These are phyloP conservation scores for Stichopus horrens DNA, from an alignment of 53 echinoderm and acorn worm genomes.

Conservation along the genomic window DNA sequence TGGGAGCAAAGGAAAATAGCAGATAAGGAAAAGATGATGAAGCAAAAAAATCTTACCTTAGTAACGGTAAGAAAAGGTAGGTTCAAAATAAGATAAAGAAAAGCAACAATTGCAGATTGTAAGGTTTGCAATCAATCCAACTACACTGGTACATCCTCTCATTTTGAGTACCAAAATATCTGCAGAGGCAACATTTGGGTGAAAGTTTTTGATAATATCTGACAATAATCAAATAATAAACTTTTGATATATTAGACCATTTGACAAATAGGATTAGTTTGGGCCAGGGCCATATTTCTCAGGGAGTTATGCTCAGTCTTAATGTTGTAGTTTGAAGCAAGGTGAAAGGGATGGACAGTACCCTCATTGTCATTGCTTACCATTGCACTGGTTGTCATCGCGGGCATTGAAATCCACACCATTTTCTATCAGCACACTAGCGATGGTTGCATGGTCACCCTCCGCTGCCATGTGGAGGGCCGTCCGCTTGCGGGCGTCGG, in stretches of 20 bases:
- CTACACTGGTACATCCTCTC: background rate
- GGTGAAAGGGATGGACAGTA: too few relatives aligned
- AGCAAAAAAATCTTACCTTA: background rate
- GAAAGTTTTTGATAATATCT: too few relatives aligned
- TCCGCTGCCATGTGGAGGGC: conserved; percentile 84
- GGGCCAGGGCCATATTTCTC: too few relatives aligned
- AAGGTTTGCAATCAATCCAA: too few relatives aligned
- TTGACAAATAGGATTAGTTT: too few relatives aligned
- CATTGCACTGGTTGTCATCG: conserved; percentile 82
- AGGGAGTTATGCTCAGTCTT: too few relatives aligned
- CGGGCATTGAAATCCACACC: conserved; percentile 77
- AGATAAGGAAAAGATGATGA: background rate
- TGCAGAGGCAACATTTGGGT: too few relatives aligned
- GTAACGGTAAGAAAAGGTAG: background rate
- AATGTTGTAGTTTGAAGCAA: too few relatives aligned
- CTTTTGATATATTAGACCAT: too few relatives aligned
- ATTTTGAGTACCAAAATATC: background rate
- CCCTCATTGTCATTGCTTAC: conserved; percentile 47
- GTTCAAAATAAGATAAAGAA: background rate
- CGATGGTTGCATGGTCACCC: conserved; percentile 72
- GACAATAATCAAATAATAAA: too few relatives aligned
- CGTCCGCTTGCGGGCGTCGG: conserved; percentile 80
- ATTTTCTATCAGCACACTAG: conserved; percentile 92
- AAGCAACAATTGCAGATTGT: too few relatives aligned
- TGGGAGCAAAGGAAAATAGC: conserved; percentile 38